These are phyloP conservation scores for Drosophila siamana DNA, from an alignment of 2,888 invertebrate genomes.

Conservation along the genomic window DNA sequence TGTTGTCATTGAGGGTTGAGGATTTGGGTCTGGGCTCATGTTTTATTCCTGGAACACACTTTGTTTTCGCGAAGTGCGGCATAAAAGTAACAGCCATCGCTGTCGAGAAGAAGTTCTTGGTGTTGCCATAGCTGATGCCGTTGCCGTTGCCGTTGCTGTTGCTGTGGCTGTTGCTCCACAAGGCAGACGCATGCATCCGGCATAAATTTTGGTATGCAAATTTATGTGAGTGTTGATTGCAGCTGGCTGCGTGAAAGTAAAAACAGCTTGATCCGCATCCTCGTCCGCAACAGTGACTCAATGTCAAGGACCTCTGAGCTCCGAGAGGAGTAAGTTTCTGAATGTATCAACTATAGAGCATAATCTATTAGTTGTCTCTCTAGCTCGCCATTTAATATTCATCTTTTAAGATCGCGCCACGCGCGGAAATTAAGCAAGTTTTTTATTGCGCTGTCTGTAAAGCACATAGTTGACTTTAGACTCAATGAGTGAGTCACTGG, in stretches of 20 bases:
- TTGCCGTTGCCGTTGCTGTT: too few relatives aligned
- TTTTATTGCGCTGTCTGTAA: conserved; percentile 42
- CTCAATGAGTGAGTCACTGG: conserved; percentile 5
- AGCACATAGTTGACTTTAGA: conserved; percentile 48
- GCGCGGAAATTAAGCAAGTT: conserved; percentile 59
- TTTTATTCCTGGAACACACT: conserved; percentile 71
- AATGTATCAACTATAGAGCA: conserved; percentile 42
- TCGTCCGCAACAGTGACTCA: conserved; percentile 28
- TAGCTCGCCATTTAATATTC: conserved; percentile 56
- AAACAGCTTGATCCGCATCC: neutral
- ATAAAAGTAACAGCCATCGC: conserved; percentile 51
- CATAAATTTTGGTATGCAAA: conserved; percentile 70
- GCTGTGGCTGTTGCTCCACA: too few relatives aligned
- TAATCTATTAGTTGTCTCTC: conserved; percentile 57
- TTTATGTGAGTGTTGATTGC: conserved; percentile 78
- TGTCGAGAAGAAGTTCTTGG: conserved; percentile 14
- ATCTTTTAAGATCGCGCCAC: conserved; percentile 39
- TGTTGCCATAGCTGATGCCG: neutral
- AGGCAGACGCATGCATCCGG: conserved; percentile 43
- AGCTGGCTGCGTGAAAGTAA: conserved; percentile 38
- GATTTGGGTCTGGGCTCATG: conserved; percentile 55
- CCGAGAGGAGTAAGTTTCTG: conserved; percentile 11
- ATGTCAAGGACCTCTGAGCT: conserved; percentile 46
- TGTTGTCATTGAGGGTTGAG: conserved; percentile 2
- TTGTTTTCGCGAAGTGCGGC: conserved; percentile 64